Conservation (phyloP, 2,113 vertebrate species). For the Elachura formosa region DNA sequence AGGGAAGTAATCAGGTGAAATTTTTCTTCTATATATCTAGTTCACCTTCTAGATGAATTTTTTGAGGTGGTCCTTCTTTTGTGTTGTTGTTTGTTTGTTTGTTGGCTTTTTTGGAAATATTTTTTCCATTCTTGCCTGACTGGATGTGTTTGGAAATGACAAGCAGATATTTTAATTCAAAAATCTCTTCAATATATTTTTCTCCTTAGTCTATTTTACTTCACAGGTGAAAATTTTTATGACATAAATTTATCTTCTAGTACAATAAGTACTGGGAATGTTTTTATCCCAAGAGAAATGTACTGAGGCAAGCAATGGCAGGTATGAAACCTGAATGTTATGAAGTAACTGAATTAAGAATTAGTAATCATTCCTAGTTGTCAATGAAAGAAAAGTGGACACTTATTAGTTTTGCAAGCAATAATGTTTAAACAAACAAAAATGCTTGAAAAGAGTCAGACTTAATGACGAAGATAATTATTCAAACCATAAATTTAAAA, state of each 20-base stretch:
- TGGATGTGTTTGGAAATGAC: not conserved
- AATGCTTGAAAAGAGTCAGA: not conserved
- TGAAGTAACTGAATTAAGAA: not conserved
- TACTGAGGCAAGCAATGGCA: not conserved
- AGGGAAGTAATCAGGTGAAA: accelerated
- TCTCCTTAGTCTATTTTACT: not conserved
- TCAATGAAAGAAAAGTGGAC: not conserved
- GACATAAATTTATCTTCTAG: not conserved
- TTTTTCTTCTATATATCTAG: not conserved
- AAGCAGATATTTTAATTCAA: not conserved
- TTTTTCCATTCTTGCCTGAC: not conserved
- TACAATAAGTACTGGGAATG: not conserved
- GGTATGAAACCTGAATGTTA: accelerated
- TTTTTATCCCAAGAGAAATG: not conserved
- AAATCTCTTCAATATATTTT: not conserved
- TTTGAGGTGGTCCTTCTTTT: not conserved
- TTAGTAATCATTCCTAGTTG: not conserved
- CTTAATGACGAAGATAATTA: not conserved
- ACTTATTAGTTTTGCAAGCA: not conserved
- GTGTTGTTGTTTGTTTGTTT: not conserved
- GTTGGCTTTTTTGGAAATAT: not conserved
- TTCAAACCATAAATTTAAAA: not conserved
- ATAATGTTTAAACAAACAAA: not conserved
- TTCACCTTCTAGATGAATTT: not conserved
- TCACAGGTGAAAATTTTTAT: not conserved